Percentiles rank a stretch among this genome's conserved stretches.
Evolutionary conservation across 2,113 vertebrate genomes (phyloP).

Genomic region (Ivindomyrus marchei): DNA sequence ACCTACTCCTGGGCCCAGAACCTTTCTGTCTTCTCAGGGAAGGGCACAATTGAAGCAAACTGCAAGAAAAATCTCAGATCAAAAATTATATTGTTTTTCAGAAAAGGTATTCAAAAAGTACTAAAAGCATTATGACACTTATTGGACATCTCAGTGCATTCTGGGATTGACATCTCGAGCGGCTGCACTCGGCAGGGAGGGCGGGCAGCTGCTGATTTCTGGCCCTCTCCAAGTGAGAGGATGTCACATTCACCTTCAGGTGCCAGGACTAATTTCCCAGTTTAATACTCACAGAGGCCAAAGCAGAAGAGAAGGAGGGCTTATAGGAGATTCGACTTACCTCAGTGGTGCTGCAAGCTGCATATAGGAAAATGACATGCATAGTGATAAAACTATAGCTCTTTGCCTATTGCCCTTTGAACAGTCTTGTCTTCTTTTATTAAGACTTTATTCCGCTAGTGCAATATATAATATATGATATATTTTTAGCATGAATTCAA

Average conservation of each 20-base stretch:
- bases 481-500: slow-evolving; percentile 49
- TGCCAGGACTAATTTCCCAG: slow-evolving; percentile 25
- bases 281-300: slow-evolving; percentile 27
- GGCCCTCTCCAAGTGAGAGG: slow-evolving; percentile 13
- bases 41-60: slow-evolving; percentile 43
- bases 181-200: not conserved
- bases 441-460: slow-evolving; percentile 43
- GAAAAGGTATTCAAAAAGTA: slow-evolving; percentile 33
- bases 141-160: slow-evolving; percentile 52
- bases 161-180: slow-evolving; percentile 51
- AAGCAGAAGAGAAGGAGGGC: slow-evolving; percentile 6
- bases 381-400: slow-evolving; percentile 24
- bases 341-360: not conserved
- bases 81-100: slow-evolving; percentile 54
- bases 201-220: not conserved
- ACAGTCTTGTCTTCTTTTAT: slow-evolving; percentile 38
- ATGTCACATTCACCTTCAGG: not conserved
- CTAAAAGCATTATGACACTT: slow-evolving; percentile 51
- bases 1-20: not conserved
- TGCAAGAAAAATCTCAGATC: slow-evolving; percentile 63
- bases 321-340: not conserved
- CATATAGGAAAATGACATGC: not conserved
- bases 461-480: slow-evolving; percentile 41
- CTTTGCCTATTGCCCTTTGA: slow-evolving; percentile 27
- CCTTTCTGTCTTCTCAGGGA: slow-evolving; percentile 19